Conservation (phyloP, 2,113 vertebrate species). For the Tringa solitaria region DNA sequence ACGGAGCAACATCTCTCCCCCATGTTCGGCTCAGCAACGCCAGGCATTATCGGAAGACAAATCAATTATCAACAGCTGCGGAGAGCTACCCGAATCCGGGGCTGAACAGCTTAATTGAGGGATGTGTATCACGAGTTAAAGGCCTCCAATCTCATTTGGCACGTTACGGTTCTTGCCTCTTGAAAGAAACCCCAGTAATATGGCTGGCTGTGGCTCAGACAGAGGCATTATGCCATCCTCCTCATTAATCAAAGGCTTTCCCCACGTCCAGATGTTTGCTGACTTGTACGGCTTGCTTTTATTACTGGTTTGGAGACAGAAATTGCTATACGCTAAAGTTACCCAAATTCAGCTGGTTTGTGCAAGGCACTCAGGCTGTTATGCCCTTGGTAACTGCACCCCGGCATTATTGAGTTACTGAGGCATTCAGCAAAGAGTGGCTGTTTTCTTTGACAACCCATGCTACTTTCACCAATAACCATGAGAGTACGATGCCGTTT, state of each 20-base stretch:
- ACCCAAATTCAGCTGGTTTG: neutral
- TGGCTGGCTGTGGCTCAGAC: conserved; percentile 35
- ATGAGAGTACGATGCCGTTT: neutral
- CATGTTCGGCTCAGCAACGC: neutral
- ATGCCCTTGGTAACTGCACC: conserved; percentile 11
- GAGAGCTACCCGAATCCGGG: neutral
- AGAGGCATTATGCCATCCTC: neutral
- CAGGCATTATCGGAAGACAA: neutral
- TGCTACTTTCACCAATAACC: neutral
- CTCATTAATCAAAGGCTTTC: conserved; percentile 40
- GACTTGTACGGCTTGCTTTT: conserved; percentile 16
- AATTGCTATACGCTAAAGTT: neutral
- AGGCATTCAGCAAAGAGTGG: neutral
- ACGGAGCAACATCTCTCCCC: neutral
- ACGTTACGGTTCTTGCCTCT: neutral
- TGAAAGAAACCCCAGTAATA: neutral
- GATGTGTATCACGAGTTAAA: neutral
- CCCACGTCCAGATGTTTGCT: conserved; percentile 35
- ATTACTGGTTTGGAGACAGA: conserved; percentile 21
- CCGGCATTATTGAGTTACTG: neutral
- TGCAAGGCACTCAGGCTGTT: neutral
- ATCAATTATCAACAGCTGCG: neutral
- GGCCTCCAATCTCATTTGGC: neutral
- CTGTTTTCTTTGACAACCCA: conserved; percentile 18
- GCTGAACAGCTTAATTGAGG: neutral